phyloP scores from a whole-genome alignment of 1,140 invertebrate species.

The Atta colombica region DNA sequence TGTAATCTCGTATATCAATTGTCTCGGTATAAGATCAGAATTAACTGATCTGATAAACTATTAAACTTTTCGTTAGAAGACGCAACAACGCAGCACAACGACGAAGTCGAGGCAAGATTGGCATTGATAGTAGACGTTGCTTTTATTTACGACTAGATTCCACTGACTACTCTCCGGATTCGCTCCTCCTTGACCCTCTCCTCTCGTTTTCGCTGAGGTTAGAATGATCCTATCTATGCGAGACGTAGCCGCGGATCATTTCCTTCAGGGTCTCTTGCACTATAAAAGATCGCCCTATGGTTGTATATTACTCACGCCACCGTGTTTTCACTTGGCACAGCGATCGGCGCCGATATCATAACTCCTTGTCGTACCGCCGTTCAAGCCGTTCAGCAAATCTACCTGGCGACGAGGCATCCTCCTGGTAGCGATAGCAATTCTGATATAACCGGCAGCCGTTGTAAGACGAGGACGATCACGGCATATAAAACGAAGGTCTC shows the following conservation, averaged over 20 bases:
- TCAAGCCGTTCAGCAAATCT: slow-evolving; percentile 80
- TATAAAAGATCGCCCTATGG: slow-evolving; percentile 85
- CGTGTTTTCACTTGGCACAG: slow-evolving; percentile 86
- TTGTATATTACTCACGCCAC: slow-evolving; percentile 87
- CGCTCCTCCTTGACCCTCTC: slow-evolving; percentile 82
- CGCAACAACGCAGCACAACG: slow-evolving; percentile 49
- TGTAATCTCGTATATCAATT: neutral
- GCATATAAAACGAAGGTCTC: slow-evolving; percentile 64
- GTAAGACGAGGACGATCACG: slow-evolving; percentile 71
- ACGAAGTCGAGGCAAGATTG: slow-evolving; percentile 75
- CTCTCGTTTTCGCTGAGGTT: slow-evolving; percentile 74
- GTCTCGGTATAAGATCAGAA: neutral
- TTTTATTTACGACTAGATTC: slow-evolving; percentile 84
- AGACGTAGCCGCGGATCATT: slow-evolving; percentile 83
- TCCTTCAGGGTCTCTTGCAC: slow-evolving; percentile 80
- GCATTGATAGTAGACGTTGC: slow-evolving; percentile 81
- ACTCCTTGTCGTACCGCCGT: slow-evolving; percentile 86
- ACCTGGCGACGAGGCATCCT: slow-evolving; percentile 73
- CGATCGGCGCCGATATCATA: slow-evolving; percentile 86
- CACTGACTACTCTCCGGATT: slow-evolving; percentile 81
- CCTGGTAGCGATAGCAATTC: slow-evolving; percentile 82
- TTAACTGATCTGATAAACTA: neutral
- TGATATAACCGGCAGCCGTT: slow-evolving; percentile 76
- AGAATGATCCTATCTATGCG: slow-evolving; percentile 82
- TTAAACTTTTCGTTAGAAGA: neutral